Evolutionary conservation across 2,113 vertebrate genomes (phyloP), one percentile per base, ranked within the genome.

Genomic region (Clinocottus analis): DNA sequence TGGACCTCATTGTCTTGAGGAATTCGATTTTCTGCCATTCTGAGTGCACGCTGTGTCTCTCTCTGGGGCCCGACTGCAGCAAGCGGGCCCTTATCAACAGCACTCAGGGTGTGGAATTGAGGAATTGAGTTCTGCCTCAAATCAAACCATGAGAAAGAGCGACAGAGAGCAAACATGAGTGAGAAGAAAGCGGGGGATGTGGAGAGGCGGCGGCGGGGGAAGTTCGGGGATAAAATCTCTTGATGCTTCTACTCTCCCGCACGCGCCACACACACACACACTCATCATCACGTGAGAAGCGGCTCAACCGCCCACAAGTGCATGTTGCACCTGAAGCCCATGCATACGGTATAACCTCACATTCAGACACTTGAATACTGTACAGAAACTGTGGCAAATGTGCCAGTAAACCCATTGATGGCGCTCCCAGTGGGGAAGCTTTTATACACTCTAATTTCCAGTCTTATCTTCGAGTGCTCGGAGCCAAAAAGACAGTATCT

Each of bases 1-100:
- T 94, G 90, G 91, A 93, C 88, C 91, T 94, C 91, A 94, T 94
- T 94, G 94, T 95, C 91, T 93, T 70, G 89, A 92, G 90, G 84
- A 93, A 94, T 94, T 90, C 69, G 89, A 94, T 94, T 94, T 95
- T 91, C 90, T 91, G 92, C 89, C 90, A 82, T 93, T 90, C 76
- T 75, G 80, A 39, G 59, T 89, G 81, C 87, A 76, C 53, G 71
- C 85, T 78, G 86, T 82, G 79, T 88, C 87, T 87, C 85, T 91
- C 91, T 90, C 90, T 74, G 83, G 90, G 91, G 92, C 86, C 87
- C 63, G 76, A 83, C 85, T 82, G 87, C 87, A 89, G 90, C 77
- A 65, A 83, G 82, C 80, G 25, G 76, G 66, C 80, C 89, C 93
- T 95, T 95, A 95, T 95, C 94, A 92, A 88, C 90, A 85, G 80